Base-by-base conservation (phyloP, 2,113 vertebrate species). In the Anhinga anhinga region DNA sequence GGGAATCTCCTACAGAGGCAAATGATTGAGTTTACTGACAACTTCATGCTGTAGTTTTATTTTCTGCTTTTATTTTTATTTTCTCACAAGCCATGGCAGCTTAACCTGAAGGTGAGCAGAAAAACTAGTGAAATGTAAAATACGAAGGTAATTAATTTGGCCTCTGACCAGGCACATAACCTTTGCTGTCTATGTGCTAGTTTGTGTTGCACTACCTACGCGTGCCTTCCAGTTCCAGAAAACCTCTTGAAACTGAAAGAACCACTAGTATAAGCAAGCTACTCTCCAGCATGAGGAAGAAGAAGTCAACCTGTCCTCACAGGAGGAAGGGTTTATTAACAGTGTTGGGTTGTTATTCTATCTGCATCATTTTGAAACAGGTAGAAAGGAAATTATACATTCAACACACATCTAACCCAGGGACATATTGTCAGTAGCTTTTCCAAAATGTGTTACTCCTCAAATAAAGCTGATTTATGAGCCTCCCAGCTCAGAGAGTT, bases 381-480 rank as follows among this genome's bases (percentile, higher is more conserved):
- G 32, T 65, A 47, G 59, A 82, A 73, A 86, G 79, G 61, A 90
- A 96, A 94, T 94, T 80, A 85, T 4, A 73, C n/a, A 90, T 74
- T 89, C 84, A 74, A 23, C 21, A 65, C 0, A 0, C 79, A 77
- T 88, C 92, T 91, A 93, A 91, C 42, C 45, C 65, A 73, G 88
- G 88, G 71, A 95, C 72, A 42, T 29, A 82, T 12, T 82, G 71
- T 86, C 59, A 71, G 90, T 49, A 91, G 55, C 65, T 79, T 86
- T 92, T 58, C 71, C 82, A 69, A 47, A 91, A 91, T 93, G 55
- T 21, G 70, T 90, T 95, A 91, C 82, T 83, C 71, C 77, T 87
- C 85, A 96, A 86, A 97, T 97, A 96, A 97, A 96, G 82, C 94
- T 96, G 97, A 97, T 94, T 79, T 95, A 93, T 55, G 67, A 94